Conservation (phyloP, 2,797 vertebrate species). For the Petrocephalus schoutedeni region DNA sequence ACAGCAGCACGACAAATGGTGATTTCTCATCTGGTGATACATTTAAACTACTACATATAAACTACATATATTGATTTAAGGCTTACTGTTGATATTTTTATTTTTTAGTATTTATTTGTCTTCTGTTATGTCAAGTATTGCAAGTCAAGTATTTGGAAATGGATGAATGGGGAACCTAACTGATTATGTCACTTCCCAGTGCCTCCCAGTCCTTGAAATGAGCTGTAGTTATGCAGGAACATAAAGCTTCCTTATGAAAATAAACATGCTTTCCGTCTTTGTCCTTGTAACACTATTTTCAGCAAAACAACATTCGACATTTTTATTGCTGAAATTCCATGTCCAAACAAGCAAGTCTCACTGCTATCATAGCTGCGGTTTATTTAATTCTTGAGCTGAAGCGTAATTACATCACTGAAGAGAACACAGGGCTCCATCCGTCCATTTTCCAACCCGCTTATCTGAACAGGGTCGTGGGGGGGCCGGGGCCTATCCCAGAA, state of each 20-base stretch:
- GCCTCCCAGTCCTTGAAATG: not conserved
- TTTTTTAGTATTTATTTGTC: not conserved
- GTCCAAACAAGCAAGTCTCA: not conserved
- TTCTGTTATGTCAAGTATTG: not conserved
- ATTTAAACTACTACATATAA: not conserved
- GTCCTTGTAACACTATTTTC: not conserved
- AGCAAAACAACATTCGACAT: not conserved
- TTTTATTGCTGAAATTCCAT: not conserved
- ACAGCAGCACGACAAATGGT: not conserved
- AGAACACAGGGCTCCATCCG: not conserved
- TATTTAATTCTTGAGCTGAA: not conserved
- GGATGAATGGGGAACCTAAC: not conserved
- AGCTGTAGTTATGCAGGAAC: not conserved
- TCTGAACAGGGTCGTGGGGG: too few relatives aligned
- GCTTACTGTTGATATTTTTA: not conserved
- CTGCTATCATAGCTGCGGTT: not conserved
- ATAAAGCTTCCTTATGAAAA: not conserved
- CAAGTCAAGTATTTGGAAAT: not conserved
- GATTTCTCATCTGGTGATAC: not conserved
- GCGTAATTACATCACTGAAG: not conserved
- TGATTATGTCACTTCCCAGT: not conserved
- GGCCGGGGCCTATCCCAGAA: too few relatives aligned
- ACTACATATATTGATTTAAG: not conserved
- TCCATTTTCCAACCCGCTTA: too few relatives aligned
- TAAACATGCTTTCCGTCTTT: not conserved